Evolutionary conservation across 2,888 invertebrate species (phyloP), one percentile per base, ranked within the genome.

Genomic region (Celastrina argiolus): DNA sequence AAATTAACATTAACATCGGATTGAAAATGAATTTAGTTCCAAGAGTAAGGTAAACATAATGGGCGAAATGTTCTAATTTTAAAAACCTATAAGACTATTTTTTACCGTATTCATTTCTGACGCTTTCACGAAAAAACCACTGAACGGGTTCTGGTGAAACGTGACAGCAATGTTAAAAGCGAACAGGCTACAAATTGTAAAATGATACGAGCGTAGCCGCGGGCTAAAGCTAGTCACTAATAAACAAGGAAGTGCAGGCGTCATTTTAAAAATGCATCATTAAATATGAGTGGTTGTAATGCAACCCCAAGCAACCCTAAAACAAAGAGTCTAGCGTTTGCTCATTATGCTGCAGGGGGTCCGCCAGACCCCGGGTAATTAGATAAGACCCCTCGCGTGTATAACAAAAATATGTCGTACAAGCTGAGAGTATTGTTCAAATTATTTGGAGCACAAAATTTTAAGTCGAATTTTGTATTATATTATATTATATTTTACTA

Each of bases 311-410:
- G 59, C 18, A 18, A 59, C 59, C 59, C 59, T n/a, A 31, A 59
- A 58, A 59, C 59, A 59, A 59, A 36, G 10, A 36, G 59, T 59
- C 59, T 59, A 59, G 59, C 59, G 31, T 56, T 31, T 31, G 58
- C 58, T 31, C 58, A 31, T 58, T 58, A 58, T 59, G 18, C 36
- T 34, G 59, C 59, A 34, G 31, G 59, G 59, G 36, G 18, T 59
- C 59, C 36, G 8, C 34, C 18, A 18, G 31, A 58, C 58, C 51
- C 31, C 14, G 31, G 51, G 31, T 59, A 59, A 59, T 59, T 59
- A 59, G 59, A 59, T 59, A 59, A 59, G 45, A 45, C 45, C 45
- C 18, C 45, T 45, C 39, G 39, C 7, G 7, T 39, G 39, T 18
- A 45, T 45, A 10, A 18, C 45, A 8, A 45, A 36, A 10, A 14